Conservation (phyloP, 2,113 vertebrate genomes). For the Protobothrops mucrosquamatus region DNA sequence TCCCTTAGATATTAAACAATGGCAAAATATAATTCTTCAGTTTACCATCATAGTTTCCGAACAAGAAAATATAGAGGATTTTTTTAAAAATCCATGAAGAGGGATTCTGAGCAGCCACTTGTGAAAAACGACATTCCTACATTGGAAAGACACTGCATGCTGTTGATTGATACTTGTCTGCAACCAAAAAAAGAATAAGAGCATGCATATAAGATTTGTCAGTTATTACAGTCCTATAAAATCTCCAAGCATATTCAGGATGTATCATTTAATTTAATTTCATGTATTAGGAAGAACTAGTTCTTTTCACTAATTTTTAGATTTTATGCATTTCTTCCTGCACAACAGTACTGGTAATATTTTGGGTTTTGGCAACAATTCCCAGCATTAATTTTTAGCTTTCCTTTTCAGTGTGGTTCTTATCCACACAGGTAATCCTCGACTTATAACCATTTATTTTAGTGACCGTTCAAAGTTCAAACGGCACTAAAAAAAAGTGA, state of each 20-base stretch:
- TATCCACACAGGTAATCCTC: background rate
- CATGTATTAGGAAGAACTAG: background rate
- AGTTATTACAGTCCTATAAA: background rate
- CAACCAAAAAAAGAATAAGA: background rate
- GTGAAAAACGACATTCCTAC: background rate
- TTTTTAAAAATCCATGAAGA: background rate
- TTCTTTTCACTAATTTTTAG: background rate
- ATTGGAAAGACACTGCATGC: background rate
- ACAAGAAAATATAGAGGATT: background rate
- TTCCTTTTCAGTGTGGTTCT: background rate
- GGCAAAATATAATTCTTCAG: background rate
- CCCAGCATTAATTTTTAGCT: background rate
- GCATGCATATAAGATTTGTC: background rate
- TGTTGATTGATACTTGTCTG: background rate
- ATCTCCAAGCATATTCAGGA: background rate
- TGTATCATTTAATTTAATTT: background rate
- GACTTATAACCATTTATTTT: background rate
- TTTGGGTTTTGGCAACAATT: background rate
- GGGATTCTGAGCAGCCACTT: background rate
- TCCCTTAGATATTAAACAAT: background rate
- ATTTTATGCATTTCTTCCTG: background rate
- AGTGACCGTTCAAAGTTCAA: background rate
- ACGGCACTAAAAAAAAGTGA: background rate
- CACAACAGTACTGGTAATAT: background rate
- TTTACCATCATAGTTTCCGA: background rate